A percentile compares a stretch with the other conserved stretches of the same genome.
phyloP scores from a whole-genome alignment of 2,797 vertebrate genomes.

The Poeciliopsis paucimaculata region DNA sequence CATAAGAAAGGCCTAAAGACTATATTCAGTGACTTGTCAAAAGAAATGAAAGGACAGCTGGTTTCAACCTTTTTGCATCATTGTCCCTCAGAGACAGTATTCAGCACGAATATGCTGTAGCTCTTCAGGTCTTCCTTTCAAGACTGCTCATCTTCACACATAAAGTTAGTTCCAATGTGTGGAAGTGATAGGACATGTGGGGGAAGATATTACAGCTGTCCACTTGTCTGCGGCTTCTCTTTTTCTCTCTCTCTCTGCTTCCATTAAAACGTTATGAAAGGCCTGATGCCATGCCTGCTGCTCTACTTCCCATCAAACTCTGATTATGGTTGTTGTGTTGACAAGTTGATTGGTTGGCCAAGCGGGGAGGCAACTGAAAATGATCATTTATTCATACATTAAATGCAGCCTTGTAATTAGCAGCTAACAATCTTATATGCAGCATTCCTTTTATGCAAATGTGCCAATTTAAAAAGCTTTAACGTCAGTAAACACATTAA shows the following conservation, averaged over 20 bases:
- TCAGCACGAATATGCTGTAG: constrained; percentile 8
- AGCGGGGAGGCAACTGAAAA: constrained; percentile 52
- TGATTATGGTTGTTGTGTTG: constrained; percentile 57
- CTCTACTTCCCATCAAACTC: constrained; percentile 53
- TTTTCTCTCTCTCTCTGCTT: constrained; percentile 27
- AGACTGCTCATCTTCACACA: constrained; percentile 11
- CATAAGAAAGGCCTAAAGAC: constrained; percentile 19
- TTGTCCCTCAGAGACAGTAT: constrained; percentile 39
- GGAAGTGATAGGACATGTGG: constrained; percentile 15
- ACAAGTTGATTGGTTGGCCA: constrained; percentile 63
- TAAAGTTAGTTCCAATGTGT: constrained; percentile 25
- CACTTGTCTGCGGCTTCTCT: constrained; percentile 5
- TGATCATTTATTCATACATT: constrained; percentile 54
- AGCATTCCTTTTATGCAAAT: constrained; percentile 51
- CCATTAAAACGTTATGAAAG: constrained; percentile 54
- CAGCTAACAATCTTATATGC: constrained; percentile 46
- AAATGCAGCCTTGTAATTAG: constrained; percentile 63
- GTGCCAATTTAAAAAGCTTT: constrained; percentile 66
- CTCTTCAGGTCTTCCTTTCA: constrained; percentile 20
- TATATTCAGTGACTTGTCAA: constrained; percentile 16
- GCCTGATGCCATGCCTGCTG: constrained; percentile 29
- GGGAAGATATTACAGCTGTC: constrained; percentile 29
- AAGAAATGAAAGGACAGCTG: constrained; percentile 13
- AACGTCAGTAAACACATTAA: constrained; percentile 60
- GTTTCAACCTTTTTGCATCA: constrained; percentile 63